phyloP scores from a whole-genome alignment of 2,797 vertebrate species.

The Lithobates sylvaticus region DNA sequence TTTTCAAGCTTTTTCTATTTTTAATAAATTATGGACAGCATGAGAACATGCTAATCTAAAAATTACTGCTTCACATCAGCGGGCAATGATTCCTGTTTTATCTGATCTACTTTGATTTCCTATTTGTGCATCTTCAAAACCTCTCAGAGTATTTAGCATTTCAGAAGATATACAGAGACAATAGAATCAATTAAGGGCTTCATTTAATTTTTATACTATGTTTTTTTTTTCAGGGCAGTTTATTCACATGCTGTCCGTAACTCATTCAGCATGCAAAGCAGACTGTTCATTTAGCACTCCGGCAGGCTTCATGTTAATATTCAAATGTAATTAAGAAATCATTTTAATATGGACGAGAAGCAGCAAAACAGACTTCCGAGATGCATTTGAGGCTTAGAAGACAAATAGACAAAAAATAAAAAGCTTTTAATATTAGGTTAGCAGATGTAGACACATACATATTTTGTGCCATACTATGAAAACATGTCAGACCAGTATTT shows the following conservation, averaged over 20 bases:
- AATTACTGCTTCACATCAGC: conserved; percentile 21
- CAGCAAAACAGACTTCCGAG: conserved; percentile 35
- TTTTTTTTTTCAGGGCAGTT: conserved; percentile 31
- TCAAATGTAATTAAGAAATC: conserved; percentile 63
- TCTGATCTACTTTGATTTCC: conserved; percentile 52
- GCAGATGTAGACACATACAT: conserved; percentile 43
- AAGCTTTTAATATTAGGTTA: conserved; percentile 10
- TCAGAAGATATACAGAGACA: conserved; percentile 53
- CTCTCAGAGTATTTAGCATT: conserved; percentile 42
- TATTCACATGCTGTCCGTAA: conserved; percentile 24
- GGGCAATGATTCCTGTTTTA: conserved; percentile 38
- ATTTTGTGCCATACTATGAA: not conserved
- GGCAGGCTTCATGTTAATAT: conserved; percentile 50
- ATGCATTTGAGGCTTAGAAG: conserved; percentile 32
- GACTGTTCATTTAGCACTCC: conserved; percentile 50
- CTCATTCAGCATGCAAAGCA: conserved; percentile 51
- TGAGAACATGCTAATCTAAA: conserved; percentile 40
- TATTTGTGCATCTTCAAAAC: conserved; percentile 29
- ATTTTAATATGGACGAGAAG: conserved; percentile 54
- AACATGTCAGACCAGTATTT: conserved; percentile 4
- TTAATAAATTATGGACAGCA: conserved; percentile 2
- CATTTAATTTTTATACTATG: conserved; percentile 36
- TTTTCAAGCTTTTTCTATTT: too few relatives aligned
- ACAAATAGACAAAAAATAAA: conserved; percentile 41
- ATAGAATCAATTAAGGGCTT: conserved; percentile 32